Evolutionary conservation across 2,888 invertebrate species (phyloP).

Genomic region (Patella caerulea): DNA sequence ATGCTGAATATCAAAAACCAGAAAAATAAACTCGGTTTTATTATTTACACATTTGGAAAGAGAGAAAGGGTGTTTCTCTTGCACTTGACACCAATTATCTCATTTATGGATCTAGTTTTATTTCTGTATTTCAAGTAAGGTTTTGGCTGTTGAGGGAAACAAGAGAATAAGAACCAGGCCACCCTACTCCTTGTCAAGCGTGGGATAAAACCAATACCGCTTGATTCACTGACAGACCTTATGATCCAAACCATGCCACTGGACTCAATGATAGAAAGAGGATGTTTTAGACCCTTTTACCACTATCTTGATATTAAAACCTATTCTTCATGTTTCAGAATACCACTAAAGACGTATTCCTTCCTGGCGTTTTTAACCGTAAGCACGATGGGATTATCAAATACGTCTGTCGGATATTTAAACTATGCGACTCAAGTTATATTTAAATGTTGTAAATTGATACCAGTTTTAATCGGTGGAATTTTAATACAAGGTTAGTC

Average conservation of each 20-base stretch:
- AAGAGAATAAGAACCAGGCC: neutral
- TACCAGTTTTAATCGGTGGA: slow-evolving; percentile 94
- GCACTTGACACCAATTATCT: too few species aligned
- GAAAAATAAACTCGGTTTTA: neutral
- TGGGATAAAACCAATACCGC: neutral
- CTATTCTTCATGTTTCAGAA: slow-evolving; percentile 75
- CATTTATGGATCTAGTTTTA: too few species aligned
- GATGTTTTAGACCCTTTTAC: too few species aligned
- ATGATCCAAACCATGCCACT: neutral
- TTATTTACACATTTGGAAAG: neutral
- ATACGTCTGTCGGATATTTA: slow-evolving; percentile 91
- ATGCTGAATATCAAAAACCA: neutral
- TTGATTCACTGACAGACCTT: neutral
- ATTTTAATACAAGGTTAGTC: slow-evolving; percentile 84
- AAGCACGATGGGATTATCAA: slow-evolving; percentile 96
- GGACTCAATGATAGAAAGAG: too few species aligned
- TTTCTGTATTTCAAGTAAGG: too few species aligned
- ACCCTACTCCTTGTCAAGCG: too few species aligned
- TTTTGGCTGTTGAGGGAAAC: neutral
- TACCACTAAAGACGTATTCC: slow-evolving; percentile 85
- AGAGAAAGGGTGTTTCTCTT: too few species aligned
- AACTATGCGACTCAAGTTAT: slow-evolving; percentile 98
- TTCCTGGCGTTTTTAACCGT: slow-evolving; percentile 88
- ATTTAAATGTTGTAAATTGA: slow-evolving; percentile 97
- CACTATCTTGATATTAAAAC: neutral